These are phyloP conservation scores for Sinotaia quadrata DNA, from an alignment of 2,888 invertebrate genomes.

Conservation along the genomic window DNA sequence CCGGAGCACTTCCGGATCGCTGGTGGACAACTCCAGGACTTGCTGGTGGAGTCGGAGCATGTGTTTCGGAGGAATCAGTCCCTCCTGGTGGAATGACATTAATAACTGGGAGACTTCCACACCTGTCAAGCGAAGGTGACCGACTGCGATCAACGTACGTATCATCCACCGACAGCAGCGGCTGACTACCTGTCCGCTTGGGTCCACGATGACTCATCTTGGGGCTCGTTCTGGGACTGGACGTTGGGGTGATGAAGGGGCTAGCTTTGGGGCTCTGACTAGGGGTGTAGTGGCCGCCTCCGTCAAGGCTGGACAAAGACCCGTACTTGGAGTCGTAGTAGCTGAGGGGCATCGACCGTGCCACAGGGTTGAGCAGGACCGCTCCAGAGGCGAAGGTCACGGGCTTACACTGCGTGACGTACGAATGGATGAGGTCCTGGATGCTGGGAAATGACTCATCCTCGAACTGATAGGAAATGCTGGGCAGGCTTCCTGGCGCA, in stretches of 20 bases:
- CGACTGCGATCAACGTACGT: slow-evolving; percentile 28
- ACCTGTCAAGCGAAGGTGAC: slow-evolving; percentile 46
- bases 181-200: slow-evolving; percentile 65
- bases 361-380: slow-evolving; percentile 87
- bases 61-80: not conserved
- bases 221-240: slow-evolving; percentile 55
- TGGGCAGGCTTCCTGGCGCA: slow-evolving; percentile 50
- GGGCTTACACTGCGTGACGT: slow-evolving; percentile 90
- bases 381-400: slow-evolving; percentile 92
- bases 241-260: slow-evolving; percentile 44
- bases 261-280: slow-evolving; percentile 47
- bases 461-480: slow-evolving; percentile 92
- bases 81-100: slow-evolving; percentile 41
- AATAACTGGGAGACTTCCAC: slow-evolving; percentile 73
- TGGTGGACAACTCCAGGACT: slow-evolving; percentile 40
- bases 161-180: slow-evolving; percentile 51
- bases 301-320: slow-evolving; percentile 38
- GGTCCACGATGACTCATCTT: slow-evolving; percentile 41
- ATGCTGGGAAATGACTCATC: slow-evolving; percentile 94
- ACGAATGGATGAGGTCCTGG: slow-evolving; percentile 88
- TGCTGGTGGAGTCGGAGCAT: not conserved
- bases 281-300: slow-evolving; percentile 43
- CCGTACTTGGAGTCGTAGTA: slow-evolving; percentile 65
- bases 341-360: slow-evolving; percentile 76
- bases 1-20: slow-evolving; percentile 63